Conservation (phyloP, 2,888 invertebrate species). For the Peribatodes rhomboidaria region DNA sequence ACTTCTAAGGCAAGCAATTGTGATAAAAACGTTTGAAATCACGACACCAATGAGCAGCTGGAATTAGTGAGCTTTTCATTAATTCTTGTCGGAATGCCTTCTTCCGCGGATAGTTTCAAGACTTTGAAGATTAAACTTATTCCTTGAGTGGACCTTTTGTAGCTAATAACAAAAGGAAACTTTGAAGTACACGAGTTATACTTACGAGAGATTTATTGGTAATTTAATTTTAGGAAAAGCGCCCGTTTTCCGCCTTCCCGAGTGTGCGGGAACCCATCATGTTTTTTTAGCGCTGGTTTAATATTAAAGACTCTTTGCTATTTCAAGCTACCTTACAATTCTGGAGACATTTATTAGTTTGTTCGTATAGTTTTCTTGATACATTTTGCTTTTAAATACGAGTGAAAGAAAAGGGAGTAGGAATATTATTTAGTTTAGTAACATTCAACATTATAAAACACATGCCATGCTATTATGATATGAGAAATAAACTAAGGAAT, state of each 20-base stretch:
- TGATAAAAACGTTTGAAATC: neutral
- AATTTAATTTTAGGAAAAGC: conserved; percentile 48
- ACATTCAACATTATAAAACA: too few species aligned
- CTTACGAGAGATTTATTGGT: conserved; percentile 47
- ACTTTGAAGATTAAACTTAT: conserved; percentile 22
- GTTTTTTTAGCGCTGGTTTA: conserved; percentile 17
- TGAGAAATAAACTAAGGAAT: too few species aligned
- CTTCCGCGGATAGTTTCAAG: conserved; percentile 12
- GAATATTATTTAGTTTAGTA: too few species aligned
- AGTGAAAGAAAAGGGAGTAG: neutral
- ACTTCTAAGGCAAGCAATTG: too few species aligned
- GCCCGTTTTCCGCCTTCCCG: conserved; percentile 28
- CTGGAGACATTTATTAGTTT: conserved; percentile 18
- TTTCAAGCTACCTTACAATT: conserved; percentile 20
- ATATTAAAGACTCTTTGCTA: conserved; percentile 23
- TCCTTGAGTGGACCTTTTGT: conserved; percentile 14
- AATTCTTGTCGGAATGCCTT: neutral
- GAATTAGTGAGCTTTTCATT: conserved; percentile 7
- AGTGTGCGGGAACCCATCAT: conserved; percentile 17
- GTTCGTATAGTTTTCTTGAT: neutral
- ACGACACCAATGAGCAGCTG: neutral
- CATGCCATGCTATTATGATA: too few species aligned
- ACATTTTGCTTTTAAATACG: neutral
- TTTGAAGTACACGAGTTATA: conserved; percentile 34
- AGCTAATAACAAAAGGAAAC: conserved; percentile 39